Percentiles rank a stretch among this genome's conserved stretches.
phyloP scores from a whole-genome alignment of 2,113 vertebrate species.

The Salvelinus namaycush region DNA sequence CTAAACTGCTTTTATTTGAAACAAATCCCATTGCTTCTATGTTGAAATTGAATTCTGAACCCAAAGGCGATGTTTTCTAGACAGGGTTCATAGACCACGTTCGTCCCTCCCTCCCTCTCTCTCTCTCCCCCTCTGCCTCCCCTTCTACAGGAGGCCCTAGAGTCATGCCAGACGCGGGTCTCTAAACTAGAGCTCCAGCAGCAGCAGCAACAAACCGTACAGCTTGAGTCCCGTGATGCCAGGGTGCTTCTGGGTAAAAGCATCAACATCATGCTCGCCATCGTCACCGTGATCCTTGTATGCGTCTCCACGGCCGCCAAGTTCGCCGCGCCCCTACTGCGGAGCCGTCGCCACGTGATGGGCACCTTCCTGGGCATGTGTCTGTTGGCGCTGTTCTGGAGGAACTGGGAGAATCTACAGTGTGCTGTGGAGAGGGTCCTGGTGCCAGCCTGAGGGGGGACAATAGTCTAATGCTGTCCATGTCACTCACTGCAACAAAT shows the following conservation, averaged over 20 bases:
- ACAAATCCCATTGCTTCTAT: too few relatives aligned
- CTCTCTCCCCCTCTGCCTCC: too few relatives aligned
- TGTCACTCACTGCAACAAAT: too few relatives aligned
- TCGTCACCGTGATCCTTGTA: conserved; percentile 94
- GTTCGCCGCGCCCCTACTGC: conserved; percentile 90
- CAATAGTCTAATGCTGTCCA: too few relatives aligned
- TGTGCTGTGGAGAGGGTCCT: conserved; percentile 83
- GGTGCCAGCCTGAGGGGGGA: conserved; percentile 77
- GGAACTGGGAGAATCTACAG: conserved; percentile 89
- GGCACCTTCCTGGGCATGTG: conserved; percentile 83
- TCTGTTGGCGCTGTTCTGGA: conserved; percentile 89
- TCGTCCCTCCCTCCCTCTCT: too few relatives aligned
- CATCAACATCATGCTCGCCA: conserved; percentile 95
- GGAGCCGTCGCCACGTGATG: conserved; percentile 87
- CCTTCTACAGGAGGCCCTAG: conserved; percentile 84
- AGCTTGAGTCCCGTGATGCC: conserved; percentile 89
- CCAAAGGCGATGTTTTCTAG: not conserved
- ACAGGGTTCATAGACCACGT: not conserved
- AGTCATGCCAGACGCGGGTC: conserved; percentile 93
- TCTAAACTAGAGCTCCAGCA: conserved; percentile 96
- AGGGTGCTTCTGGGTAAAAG: conserved; percentile 89
- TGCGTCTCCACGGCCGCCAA: conserved; percentile 94
- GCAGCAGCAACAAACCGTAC: conserved; percentile 95
- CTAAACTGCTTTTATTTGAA: too few relatives aligned
- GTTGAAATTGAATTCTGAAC: too few relatives aligned